phyloP scores from a whole-genome alignment of 2,113 vertebrate genomes.

The Nasalis larvatus region DNA sequence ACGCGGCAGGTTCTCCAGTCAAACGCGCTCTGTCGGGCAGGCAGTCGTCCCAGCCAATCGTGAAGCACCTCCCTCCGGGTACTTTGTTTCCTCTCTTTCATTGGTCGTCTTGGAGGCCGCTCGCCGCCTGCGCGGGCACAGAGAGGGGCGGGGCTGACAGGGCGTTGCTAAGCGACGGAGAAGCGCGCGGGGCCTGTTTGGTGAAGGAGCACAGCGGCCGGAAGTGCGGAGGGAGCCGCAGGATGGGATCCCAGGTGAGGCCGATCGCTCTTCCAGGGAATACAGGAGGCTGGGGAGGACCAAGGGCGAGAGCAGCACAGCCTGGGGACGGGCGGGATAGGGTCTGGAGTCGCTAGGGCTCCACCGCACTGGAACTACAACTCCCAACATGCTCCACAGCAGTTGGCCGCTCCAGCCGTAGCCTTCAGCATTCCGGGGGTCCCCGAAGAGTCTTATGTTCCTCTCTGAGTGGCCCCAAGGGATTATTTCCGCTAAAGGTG shows the following conservation, averaged over 20 bases:
- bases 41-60: not conserved
- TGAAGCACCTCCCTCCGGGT: not conserved
- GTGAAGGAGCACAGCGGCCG: not conserved
- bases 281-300: not conserved
- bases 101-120: slow-evolving; percentile 18
- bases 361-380: slow-evolving; percentile 9
- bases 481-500: not conserved
- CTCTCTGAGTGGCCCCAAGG: not conserved
- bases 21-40: not conserved
- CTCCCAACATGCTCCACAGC: not conserved
- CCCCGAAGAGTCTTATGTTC: not conserved
- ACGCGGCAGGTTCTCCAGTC: not conserved
- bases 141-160: not conserved
- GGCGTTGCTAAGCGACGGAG: slow-evolving; percentile 44
- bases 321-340: not conserved
- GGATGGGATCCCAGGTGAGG: slow-evolving; percentile 32
- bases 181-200: rapidly evolving
- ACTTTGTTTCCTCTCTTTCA: slow-evolving; percentile 22
- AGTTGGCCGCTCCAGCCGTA: not conserved
- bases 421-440: not conserved
- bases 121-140: not conserved
- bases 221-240: not conserved
- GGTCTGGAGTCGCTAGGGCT: not conserved
- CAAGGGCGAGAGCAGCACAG: not conserved
- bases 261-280: not conserved